Base-by-base conservation (phyloP, 1,140 invertebrate genomes). In the Leguminivora glycinivorella region DNA sequence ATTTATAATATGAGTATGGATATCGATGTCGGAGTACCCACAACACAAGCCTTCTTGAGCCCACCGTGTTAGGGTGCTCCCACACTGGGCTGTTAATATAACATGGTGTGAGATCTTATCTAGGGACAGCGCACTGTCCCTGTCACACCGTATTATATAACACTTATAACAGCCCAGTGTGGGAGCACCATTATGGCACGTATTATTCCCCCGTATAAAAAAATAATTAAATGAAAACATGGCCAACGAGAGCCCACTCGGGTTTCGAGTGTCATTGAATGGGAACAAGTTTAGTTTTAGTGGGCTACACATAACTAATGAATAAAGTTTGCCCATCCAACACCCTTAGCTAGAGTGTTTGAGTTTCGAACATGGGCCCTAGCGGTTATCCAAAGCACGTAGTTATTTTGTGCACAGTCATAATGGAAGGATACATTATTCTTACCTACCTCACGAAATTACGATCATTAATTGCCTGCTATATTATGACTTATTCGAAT, bases 251-350 rank as follows among this genome's bases (percentile, higher is more conserved):
- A 52, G n/a, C 6, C 47, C 47, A 6, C 19, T 52, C 47, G n/a
- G 47, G 47, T 52, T 52, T 29, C 58, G 58, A 63, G 58, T 63
- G 26, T 29, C 58, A 47, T 68, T 34, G 67, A 68, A 68, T 58
- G 25, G 17, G 40, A 52, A 68, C 68, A 70, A 72, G 58, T 68
- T 70, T 70, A 60, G 69, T 73, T 70, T 68, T 68, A 73, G 70
- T 43, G 26, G 67, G 26, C 43, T 67, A 69, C 63, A 70, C 70
- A 72, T 75, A 75, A 75, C 70, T 75, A 75, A 75, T 75, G 73
- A 74, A 74, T 74, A 74, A 74, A 74, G 73, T 74, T 74, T 40
- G 40, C 67, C 47, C 56, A 68, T 52, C 52, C 69, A 69, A 47
- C 68, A 63, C 58, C 58, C 58, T 63, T 72, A 68, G 52, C 22